Conservation (phyloP, 2,797 vertebrate genomes). For the Cheirogaleus major region DNA sequence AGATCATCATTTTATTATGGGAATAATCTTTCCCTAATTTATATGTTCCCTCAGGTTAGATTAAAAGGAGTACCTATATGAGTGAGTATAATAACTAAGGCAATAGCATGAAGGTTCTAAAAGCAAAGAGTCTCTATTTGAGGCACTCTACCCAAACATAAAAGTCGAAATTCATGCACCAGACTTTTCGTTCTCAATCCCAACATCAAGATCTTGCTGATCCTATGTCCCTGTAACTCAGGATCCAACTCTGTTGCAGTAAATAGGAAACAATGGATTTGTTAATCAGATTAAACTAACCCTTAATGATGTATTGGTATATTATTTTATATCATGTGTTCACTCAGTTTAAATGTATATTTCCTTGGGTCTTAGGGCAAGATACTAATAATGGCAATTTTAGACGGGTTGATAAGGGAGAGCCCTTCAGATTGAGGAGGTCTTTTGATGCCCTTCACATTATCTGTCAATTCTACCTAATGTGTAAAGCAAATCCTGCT, state of each 20-base stretch:
- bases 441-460: not conserved
- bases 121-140: not conserved
- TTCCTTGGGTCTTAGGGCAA: not conserved
- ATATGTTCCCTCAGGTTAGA: not conserved
- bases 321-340: not conserved
- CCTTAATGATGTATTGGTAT: not conserved
- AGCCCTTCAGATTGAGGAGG: not conserved
- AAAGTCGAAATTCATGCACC: not conserved
- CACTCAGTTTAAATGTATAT: not conserved
- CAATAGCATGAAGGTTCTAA: not conserved
- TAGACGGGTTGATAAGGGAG: not conserved
- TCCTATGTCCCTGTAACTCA: not conserved
- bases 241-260: not conserved
- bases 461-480: not conserved
- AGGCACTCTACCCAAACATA: not conserved
- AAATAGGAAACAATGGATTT: not conserved
- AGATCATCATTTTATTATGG: not conserved
- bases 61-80: conserved; percentile 5
- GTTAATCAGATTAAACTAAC: not conserved
- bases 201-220: not conserved
- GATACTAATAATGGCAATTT: not conserved
- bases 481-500: not conserved
- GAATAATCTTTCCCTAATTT: not conserved
- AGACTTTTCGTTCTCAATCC: not conserved
- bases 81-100: not conserved